Evolutionary conservation across 2,113 vertebrate species (phyloP).

Genomic region (Seriola aureovittata): DNA sequence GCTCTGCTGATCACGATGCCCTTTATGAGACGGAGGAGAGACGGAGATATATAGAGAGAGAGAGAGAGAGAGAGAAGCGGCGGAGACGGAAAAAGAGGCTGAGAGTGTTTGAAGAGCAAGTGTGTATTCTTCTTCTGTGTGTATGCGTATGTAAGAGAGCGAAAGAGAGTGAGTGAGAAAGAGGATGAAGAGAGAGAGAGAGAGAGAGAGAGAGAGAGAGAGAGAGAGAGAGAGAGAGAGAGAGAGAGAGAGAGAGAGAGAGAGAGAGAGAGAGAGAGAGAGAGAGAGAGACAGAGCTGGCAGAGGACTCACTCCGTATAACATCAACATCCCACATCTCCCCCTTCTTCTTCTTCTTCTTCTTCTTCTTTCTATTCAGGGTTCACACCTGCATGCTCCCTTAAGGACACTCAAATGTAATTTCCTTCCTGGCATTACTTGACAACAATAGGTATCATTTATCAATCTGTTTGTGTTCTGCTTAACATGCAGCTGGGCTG

Average conservation of each 20-base stretch:
- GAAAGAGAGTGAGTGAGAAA: constrained; percentile 14
- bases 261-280: constrained; percentile 35
- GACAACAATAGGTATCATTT: constrained; percentile 55
- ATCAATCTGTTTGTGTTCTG: constrained; percentile 43
- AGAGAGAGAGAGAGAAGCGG: constrained; percentile 16
- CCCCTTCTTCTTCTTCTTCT: constrained; percentile 11
- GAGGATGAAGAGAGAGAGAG: constrained; percentile 1
- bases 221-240: constrained; percentile 43
- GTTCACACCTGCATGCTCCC: constrained; percentile 70
- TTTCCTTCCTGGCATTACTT: constrained; percentile 67
- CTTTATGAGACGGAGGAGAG: constrained; percentile 54
- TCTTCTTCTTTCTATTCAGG: constrained; percentile 63
- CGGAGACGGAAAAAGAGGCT: constrained; percentile 52
- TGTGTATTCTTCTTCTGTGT: constrained; percentile 60
- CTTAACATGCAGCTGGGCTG: constrained; percentile 28
- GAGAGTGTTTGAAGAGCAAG: constrained; percentile 63
- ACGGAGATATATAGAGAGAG: constrained; percentile 48
- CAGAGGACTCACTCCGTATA: constrained; percentile 56
- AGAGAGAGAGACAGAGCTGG: constrained; percentile 43
- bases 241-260: constrained; percentile 16
- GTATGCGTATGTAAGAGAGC: constrained; percentile 49
- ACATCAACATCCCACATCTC: constrained; percentile 58
- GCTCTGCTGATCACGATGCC: constrained; percentile 73
- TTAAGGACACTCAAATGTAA: constrained; percentile 58
- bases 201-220: constrained; percentile 26